Evolutionary conservation across 2,797 vertebrate species (phyloP).

Genomic region (Taenioides sp.): DNA sequence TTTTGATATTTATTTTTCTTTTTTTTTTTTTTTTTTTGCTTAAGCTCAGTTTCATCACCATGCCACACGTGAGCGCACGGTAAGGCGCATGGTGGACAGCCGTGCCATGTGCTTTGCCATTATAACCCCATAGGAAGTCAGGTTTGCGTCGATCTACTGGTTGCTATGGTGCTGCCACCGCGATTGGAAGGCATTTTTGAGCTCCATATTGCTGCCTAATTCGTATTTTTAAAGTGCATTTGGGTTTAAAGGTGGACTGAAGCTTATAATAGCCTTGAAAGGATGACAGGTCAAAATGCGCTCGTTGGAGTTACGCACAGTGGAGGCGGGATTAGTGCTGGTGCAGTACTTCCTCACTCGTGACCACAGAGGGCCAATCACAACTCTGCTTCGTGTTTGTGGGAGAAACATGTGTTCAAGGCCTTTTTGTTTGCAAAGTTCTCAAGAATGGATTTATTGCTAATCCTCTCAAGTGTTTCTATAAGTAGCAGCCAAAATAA

Average conservation of each 20-base stretch:
- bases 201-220: no score
- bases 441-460: background rate
- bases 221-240: background rate
- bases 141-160: background rate
- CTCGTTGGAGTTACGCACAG: slow-evolving; percentile 24
- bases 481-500: no score
- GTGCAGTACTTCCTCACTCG: slow-evolving; percentile 41
- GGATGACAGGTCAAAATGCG: slow-evolving; percentile 37
- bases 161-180: background rate
- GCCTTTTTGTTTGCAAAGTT: background rate
- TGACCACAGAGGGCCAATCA: slow-evolving; percentile 53
- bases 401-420: background rate
- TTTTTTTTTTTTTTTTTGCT: fast-evolving
- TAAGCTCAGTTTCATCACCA: background rate
- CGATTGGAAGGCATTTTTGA: fast-evolving
- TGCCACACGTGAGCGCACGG: background rate
- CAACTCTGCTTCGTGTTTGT: background rate
- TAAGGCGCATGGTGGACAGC: slow-evolving; percentile 20
- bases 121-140: background rate
- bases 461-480: background rate
- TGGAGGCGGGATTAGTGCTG: slow-evolving; percentile 13
- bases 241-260: background rate
- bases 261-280: background rate
- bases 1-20: fast-evolving
- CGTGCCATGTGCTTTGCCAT: slow-evolving; percentile 67